Evolutionary conservation across 2,888 invertebrate species (phyloP), one percentile per base, ranked within the genome.

Genomic region (Troilus luridus): DNA sequence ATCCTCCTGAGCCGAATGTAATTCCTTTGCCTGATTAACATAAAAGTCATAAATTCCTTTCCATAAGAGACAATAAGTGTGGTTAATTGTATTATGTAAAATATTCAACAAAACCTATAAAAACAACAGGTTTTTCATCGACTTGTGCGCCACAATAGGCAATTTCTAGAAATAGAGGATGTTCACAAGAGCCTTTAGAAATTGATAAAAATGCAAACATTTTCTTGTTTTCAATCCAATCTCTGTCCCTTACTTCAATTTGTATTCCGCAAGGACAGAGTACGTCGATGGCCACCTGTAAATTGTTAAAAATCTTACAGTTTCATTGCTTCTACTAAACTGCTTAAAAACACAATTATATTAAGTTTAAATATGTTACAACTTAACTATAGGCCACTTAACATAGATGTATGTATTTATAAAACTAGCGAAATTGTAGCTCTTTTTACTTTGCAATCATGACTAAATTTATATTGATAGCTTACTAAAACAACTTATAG

Each of bases 141-240:
- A 93, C 93, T 21, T 93, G 93, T 12, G 93, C 93, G 9, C 94
- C 94, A 85, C 95, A 94, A 93, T 96, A 96, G 41, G 94, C 94
- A n/a, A 97, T 94, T 94, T 97, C 96, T 10, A 97, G 93, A 93
- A 97, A 96, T 91, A 95, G 95, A 0, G 96, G 96, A 21, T 95
- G 95, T 93, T 96, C 95, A 9, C 92, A 93, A 17, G 96, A 96
- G 5, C 96, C 96, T 92, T 95, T 94, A 6, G 95, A 93, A 0
- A 97, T 96, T 60, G 96, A 95, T 58, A 97, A 93, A 93, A 96
- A 96, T 0, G 96, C 95, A 19, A 95, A 95, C 96, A 97, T 97
- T 92, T 95, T 95, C 93, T 95, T 95, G 21, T 94, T 93, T 93
- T 95, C 95, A 5, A 95, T 96, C 96, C 96, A 97, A 54, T 94